Conservation (phyloP, 2,113 vertebrate genomes). For the Capricornis sumatraensis region DNA sequence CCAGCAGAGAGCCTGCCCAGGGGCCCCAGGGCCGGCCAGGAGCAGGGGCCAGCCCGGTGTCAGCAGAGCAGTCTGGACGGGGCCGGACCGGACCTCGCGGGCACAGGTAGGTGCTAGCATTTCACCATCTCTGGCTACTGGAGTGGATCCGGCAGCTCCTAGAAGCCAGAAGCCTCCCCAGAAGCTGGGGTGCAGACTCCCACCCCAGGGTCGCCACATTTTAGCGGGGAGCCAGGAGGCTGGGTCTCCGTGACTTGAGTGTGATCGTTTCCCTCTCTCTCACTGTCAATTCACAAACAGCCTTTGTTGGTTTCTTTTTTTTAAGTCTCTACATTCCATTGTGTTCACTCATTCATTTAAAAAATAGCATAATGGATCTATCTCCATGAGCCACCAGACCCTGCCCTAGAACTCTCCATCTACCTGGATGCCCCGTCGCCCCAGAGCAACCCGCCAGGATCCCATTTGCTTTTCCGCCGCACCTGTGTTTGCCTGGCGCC, state of each 20-base stretch:
- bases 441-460: accelerated
- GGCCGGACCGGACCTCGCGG: slow-evolving; percentile 49
- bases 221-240: not conserved
- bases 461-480: accelerated
- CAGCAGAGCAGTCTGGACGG: slow-evolving; percentile 59
- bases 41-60: not conserved
- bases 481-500: not conserved
- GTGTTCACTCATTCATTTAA: too few relatives aligned
- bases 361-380: accelerated
- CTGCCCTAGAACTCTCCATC: accelerated
- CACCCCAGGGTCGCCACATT: accelerated
- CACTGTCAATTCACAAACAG: accelerated
- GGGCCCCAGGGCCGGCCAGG: not conserved
- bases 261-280: too few relatives aligned
- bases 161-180: not conserved
- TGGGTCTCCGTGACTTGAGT: accelerated
- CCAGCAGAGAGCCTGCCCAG: slow-evolving; percentile 57
- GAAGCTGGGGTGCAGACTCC: not conserved
- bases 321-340: accelerated
- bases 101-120: slow-evolving; percentile 76
- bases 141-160: accelerated
- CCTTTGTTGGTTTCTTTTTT: not conserved
- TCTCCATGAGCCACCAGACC: accelerated
- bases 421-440: accelerated
- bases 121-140: not conserved